Percentiles rank a stretch among this genome's conserved stretches.
phyloP scores from a whole-genome alignment of 2,113 vertebrate genomes.

The Anolis carolinensis region DNA sequence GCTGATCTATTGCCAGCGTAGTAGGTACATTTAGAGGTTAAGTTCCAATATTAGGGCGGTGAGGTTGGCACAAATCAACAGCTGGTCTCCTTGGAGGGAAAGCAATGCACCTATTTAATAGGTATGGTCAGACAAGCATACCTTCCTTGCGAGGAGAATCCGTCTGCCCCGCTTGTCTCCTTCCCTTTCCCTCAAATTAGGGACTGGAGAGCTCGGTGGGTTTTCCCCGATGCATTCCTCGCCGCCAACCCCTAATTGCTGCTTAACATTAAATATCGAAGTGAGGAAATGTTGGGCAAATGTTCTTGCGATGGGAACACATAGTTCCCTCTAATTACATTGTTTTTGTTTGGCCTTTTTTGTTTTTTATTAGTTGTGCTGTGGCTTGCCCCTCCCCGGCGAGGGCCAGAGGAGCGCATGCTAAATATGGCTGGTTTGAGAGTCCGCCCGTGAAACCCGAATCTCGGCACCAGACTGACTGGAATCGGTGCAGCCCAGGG shows the following conservation, averaged over 20 bases:
- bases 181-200: slow-evolving; percentile 18
- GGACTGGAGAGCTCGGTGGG: neutral
- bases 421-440: slow-evolving; percentile 87
- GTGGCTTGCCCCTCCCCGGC: slow-evolving; percentile 60
- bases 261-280: slow-evolving; percentile 55
- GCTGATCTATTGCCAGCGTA: neutral
- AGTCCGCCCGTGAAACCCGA: slow-evolving; percentile 82
- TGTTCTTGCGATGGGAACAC: slow-evolving; percentile 70
- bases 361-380: slow-evolving; percentile 63
- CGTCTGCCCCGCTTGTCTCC: neutral
- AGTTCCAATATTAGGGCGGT: neutral
- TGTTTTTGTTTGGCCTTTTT: slow-evolving; percentile 67
- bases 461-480: slow-evolving; percentile 91
- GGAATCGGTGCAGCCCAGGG: slow-evolving; percentile 78
- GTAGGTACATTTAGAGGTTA: neutral
- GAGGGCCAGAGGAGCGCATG: slow-evolving; percentile 65
- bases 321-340: slow-evolving; percentile 73
- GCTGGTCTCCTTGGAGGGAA: neutral
- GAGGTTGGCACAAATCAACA: neutral
- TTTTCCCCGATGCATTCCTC: neutral
- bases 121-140: neutral
- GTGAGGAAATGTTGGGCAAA: slow-evolving; percentile 62
- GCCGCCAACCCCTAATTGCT: slow-evolving; percentile 52
- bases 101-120: slow-evolving; percentile 18
- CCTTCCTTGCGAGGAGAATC: neutral